phyloP scores from a whole-genome alignment of 2,797 vertebrate genomes.

The Gila robusta region DNA sequence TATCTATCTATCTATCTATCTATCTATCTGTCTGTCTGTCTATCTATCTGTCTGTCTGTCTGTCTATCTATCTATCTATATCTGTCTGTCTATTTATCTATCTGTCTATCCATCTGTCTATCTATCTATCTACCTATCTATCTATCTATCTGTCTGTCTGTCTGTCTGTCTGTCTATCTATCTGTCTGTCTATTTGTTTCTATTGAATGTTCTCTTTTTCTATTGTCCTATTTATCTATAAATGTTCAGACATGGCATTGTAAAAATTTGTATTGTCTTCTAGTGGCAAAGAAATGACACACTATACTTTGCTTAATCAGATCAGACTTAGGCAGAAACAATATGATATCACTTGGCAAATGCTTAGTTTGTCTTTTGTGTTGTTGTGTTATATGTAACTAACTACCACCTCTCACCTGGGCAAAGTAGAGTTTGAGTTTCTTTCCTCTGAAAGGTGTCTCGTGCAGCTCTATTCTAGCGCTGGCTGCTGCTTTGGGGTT shows the following conservation, averaged over 20 bases:
- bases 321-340: not conserved
- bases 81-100: too few species aligned
- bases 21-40: too few species aligned
- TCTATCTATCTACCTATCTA: too few species aligned
- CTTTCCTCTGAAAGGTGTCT: constrained; percentile 88
- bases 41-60: too few species aligned
- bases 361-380: not conserved
- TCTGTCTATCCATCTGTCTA: too few species aligned
- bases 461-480: constrained; percentile 88
- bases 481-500: constrained; percentile 86
- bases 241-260: not conserved
- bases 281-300: not conserved
- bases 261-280: not conserved
- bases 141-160: too few species aligned
- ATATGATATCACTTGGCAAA: not conserved
- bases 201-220: not conserved
- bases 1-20: too few species aligned
- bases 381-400: not conserved
- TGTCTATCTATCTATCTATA: too few species aligned
- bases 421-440: constrained; percentile 89
- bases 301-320: not conserved
- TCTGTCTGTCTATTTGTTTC: too few species aligned
- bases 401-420: constrained; percentile 76
- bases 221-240: not conserved
- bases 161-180: too few species aligned